Evolutionary conservation across 2,888 invertebrate genomes (phyloP).

Genomic region (Ichneumon xanthorius): DNA sequence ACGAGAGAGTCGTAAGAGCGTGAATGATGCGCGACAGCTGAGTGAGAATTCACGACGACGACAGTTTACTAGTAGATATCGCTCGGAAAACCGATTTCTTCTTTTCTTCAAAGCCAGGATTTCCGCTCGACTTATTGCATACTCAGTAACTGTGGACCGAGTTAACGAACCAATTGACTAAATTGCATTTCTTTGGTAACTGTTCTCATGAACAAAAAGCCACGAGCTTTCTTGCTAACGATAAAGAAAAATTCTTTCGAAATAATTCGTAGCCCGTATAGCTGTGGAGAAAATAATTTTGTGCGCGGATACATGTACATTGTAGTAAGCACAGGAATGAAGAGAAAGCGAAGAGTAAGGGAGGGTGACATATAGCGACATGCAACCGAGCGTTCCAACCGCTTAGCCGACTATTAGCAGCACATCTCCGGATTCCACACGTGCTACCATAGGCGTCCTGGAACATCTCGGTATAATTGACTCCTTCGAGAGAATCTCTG

Average conservation of each 20-base stretch:
- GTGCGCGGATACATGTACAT: background rate
- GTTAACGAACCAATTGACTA: background rate
- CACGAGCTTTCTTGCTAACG: background rate
- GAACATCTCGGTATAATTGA: conserved; percentile 65
- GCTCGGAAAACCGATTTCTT: conserved; percentile 30
- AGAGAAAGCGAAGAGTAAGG: conserved; percentile 43
- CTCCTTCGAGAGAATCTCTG: conserved; percentile 65
- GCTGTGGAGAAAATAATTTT: conserved; percentile 1
- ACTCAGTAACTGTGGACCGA: conserved; percentile 5
- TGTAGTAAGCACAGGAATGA: conserved; percentile 36
- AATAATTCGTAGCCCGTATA: background rate
- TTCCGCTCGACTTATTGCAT: background rate
- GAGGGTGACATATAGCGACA: conserved; percentile 78
- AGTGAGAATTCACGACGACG: conserved; percentile 64
- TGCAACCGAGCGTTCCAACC: conserved; percentile 75
- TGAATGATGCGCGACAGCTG: conserved; percentile 80
- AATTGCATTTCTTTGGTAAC: conserved; percentile 5
- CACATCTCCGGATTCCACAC: conserved; percentile 69
- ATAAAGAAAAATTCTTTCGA: background rate
- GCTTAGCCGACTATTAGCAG: conserved; percentile 78
- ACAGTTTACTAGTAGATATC: conserved; percentile 33
- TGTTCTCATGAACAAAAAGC: background rate
- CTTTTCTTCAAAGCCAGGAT: conserved; percentile 15
- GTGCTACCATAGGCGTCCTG: conserved; percentile 67
- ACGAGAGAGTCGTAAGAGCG: conserved; percentile 55